A percentile compares a stretch with the other conserved stretches of the same genome.
Conservation (phyloP, 2,797 vertebrate genomes). For the Tolypeutes matacus region DNA sequence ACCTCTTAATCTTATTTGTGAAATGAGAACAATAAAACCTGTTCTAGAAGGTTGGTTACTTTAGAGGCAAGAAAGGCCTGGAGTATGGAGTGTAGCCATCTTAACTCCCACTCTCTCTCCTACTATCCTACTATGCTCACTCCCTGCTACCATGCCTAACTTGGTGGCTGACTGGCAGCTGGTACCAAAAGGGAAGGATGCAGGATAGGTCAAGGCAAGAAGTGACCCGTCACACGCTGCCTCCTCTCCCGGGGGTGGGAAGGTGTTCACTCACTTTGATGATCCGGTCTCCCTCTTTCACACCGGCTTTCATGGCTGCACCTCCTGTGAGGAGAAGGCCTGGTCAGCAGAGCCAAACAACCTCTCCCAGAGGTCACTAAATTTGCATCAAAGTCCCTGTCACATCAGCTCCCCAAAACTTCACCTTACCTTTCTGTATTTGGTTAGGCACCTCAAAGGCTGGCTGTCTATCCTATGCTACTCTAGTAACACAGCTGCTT, state of each 20-base stretch:
- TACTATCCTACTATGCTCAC: no score
- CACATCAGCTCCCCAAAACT: background rate
- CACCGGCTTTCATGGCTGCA: constrained; percentile 95
- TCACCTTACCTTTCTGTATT: background rate
- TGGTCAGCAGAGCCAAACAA: constrained; percentile 50
- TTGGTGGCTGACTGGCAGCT: background rate
- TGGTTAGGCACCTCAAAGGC: background rate
- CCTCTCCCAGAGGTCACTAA: background rate
- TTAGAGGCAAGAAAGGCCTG: background rate
- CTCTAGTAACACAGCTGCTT: background rate
- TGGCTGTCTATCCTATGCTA: background rate
- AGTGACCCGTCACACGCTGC: background rate
- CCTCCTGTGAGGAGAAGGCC: constrained; percentile 89
- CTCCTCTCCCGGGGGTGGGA: background rate
- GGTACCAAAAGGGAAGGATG: background rate
- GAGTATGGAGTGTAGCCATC: background rate
- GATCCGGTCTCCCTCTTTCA: constrained; percentile 96
- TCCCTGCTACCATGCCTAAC: background rate
- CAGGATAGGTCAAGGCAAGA: background rate
- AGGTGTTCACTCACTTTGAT: constrained; percentile 91
- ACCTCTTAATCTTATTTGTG: background rate
- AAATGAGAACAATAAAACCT: background rate
- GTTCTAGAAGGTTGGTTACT: background rate
- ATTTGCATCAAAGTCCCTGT: background rate
- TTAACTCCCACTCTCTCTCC: background rate